A percentile compares a stretch with the other conserved stretches of the same genome.
These are phyloP conservation scores for Gymnoscopelus microlampas DNA, from an alignment of 2,797 vertebrate species.

Conservation along the genomic window DNA sequence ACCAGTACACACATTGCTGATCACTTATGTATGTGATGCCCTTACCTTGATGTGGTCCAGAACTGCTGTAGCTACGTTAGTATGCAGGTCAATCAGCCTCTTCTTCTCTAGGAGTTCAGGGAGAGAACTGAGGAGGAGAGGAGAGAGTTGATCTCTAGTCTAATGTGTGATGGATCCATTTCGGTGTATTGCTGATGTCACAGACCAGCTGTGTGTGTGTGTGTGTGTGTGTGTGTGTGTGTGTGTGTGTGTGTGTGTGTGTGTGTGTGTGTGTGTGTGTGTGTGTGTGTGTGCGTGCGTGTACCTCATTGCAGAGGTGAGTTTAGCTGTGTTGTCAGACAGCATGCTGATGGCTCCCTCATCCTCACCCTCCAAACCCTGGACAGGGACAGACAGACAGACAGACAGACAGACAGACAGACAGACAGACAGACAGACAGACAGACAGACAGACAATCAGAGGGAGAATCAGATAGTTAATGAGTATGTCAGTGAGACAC, in stretches of 20 bases:
- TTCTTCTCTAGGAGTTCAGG: constrained; percentile 99
- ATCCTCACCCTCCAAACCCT: constrained; percentile 94
- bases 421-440: constrained; percentile 28
- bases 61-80: constrained; percentile 96
- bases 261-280: too few species aligned
- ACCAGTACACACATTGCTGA: too few species aligned
- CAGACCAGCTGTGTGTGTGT: too few species aligned
- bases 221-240: too few species aligned
- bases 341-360: constrained; percentile 98
- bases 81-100: constrained; percentile 96
- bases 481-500: background rate
- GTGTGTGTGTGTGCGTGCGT: constrained; percentile 16
- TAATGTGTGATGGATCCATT: too few species aligned
- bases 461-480: background rate
- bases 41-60: constrained; percentile 97
- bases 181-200: too few species aligned
- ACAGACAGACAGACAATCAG: constrained; percentile 19
- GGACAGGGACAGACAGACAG: constrained; percentile 14
- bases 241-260: too few species aligned
- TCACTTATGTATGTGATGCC: background rate
- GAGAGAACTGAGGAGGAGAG: constrained; percentile 85
- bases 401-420: constrained; percentile 12
- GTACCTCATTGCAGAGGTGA: constrained; percentile 97
- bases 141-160: background rate
- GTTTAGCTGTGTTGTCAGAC: constrained; percentile 97